phyloP scores from a whole-genome alignment of 2,888 invertebrate genomes.

The Ypsolopha scabrella region DNA sequence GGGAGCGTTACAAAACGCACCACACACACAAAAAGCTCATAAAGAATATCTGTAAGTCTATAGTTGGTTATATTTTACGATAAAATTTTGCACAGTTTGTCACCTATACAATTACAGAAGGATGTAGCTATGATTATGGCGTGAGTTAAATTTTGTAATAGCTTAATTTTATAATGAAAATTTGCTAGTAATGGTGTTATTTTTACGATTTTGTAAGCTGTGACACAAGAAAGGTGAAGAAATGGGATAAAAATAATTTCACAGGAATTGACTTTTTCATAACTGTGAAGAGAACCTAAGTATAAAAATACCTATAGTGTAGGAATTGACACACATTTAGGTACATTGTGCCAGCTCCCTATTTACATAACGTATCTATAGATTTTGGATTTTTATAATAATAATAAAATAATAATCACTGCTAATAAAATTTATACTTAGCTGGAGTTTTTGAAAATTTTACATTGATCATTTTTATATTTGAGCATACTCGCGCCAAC shows the following conservation, averaged over 20 bases:
- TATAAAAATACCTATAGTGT: not conserved
- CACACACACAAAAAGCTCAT: no score
- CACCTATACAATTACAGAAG: not conserved
- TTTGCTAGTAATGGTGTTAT: no score
- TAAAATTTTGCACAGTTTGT: no score
- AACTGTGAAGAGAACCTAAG: not conserved
- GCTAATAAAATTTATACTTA: not conserved
- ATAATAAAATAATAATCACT: not conserved
- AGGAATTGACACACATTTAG: not conserved
- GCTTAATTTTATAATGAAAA: no score
- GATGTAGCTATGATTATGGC: no score
- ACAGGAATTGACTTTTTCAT: not conserved
- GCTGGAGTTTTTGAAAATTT: slow-evolving; percentile 1
- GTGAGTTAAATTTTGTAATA: no score
- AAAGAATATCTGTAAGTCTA: no score
- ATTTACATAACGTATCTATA: not conserved
- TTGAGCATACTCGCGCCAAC: slow-evolving; percentile 1
- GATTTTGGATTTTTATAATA: slow-evolving; percentile 1
- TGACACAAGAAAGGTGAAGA: no score
- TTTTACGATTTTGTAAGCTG: no score
- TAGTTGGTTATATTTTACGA: no score
- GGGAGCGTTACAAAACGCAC: not conserved
- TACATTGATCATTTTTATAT: not conserved
- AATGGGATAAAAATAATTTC: not conserved
- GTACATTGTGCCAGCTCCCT: not conserved